Evolutionary conservation across 2,888 invertebrate genomes (phyloP), one percentile per base, ranked within the genome.

Genomic region (Frankliniella fusca): DNA sequence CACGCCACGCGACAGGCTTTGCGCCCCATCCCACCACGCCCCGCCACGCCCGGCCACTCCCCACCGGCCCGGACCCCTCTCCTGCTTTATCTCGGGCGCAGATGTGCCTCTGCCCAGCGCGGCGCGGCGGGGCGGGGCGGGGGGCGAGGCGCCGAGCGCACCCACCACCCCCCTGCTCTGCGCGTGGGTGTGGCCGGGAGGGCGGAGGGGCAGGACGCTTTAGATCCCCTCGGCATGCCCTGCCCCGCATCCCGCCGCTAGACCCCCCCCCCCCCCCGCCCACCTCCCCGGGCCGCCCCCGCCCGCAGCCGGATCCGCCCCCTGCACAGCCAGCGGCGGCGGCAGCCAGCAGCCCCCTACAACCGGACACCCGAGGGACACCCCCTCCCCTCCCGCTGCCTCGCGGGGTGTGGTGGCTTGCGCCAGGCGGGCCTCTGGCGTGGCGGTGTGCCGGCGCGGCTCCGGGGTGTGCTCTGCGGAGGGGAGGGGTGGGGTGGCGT

Each of bases 101-200:
- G 81, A 76, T 76, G 82, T 82, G 81, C 80, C 80, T 48, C 80
- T 80, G 80, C 65, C 38, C 76, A 48, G 80, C 61, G 38, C 54
- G 81, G 80, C 84, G 81, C 82, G 82, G 83, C 83, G 84, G 84
- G 84, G 54, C 20, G 9, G 81, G 48, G 70, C 83, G 15, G 61
- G 61, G 15, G 54, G 54, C 54, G 18, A 2, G 54, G 80, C 81
- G 80, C 38, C 2, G 38, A 38, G 38, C 38, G 38, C 38, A 38
- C 38, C 38, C 38, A 18, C 54, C n/a, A n/a, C n/a, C n/a, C n/a
- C 38, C 38, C 38, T 38, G 3, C 38, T 38, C 38, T 38, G n/a
- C 70, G 70, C 48, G 50, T 80, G 82, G 82, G 81, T 80, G 81
- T 61, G 61, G 81, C 20, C 23, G 54, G 50, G 10, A 11, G 3